phyloP scores from a whole-genome alignment of 2,113 vertebrate species.

The Raja brachyura region DNA sequence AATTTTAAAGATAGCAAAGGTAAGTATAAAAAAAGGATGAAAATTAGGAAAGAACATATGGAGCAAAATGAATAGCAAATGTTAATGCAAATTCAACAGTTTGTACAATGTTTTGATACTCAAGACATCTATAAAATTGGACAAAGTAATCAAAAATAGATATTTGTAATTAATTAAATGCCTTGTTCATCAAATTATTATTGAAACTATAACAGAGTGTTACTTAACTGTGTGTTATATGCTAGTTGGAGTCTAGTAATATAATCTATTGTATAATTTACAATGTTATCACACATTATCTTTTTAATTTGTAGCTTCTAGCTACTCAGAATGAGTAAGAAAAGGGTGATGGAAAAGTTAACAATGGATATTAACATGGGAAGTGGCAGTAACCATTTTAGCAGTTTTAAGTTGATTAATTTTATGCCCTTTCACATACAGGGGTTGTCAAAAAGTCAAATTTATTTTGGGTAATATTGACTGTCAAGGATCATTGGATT shows the following conservation, averaged over 20 bases:
- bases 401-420: conserved; percentile 1
- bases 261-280: neutral
- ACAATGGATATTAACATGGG: conserved; percentile 18
- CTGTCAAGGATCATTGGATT: neutral
- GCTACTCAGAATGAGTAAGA: conserved; percentile 9
- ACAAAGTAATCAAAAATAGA: neutral
- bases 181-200: neutral
- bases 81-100: neutral
- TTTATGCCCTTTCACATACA: neutral
- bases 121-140: neutral
- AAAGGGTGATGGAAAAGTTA: neutral
- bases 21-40: neutral
- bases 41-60: neutral
- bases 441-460: conserved; percentile 2
- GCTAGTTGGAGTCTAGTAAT: neutral
- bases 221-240: neutral
- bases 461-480: conserved; percentile 22
- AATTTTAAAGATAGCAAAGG: neutral
- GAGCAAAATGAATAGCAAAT: neutral
- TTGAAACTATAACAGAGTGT: neutral
- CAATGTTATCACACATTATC: neutral
- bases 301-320: neutral
- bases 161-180: neutral
- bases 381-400: neutral
- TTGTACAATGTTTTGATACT: neutral